Evolutionary conservation across 2,888 invertebrate genomes (phyloP), one percentile per base, ranked within the genome.

Genomic region (Drosophila limbata): DNA sequence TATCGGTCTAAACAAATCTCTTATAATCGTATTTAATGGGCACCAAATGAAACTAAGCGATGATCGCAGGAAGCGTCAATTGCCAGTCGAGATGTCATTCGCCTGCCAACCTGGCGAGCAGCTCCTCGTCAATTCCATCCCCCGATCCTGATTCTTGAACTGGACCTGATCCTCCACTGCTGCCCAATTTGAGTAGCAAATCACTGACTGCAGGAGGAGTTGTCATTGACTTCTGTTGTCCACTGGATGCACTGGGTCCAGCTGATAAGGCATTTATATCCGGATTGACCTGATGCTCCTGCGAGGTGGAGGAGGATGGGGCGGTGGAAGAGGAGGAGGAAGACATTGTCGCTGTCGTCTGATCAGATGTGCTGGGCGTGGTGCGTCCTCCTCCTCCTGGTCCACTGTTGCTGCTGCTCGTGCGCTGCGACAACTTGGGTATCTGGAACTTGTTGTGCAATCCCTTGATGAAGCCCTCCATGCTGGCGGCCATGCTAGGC

Each of bases 381-480:
- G 52, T 59, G 5, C 57, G 60, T 1, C 70, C 83, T 28, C 45
- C 35, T 47, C 80, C 4, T 95, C 6, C 35, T n/a, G 33, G 13
- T 13, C 39, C 47, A 37, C 39, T 55, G n/a, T 5, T 59, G 48
- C 10, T 48, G 28, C 39, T 39, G 35, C 35, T 37, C 13, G 56
- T 17, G 45, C 92, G 82, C 4, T 95, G 95, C 0, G 96, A 96
- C 67, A 97, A 91, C 92, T 97, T 97, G 0, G 97, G 97, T 86
- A 97, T 97, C 93, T 97, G 97, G 93, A 97, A 97, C 89, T 96
- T 97, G 62, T 95, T 95, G 84, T 97, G 95, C 37, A 96, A 92
- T 10, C 96, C 95, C 88, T 96, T 97, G 84, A 96, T 96, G 61
- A 96, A 93, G 9, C 96, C 95, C 86, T 96, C 96, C 85, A 96